Evolutionary conservation across 2,888 invertebrate genomes (phyloP).

Genomic region (Schizaphis graminum): DNA sequence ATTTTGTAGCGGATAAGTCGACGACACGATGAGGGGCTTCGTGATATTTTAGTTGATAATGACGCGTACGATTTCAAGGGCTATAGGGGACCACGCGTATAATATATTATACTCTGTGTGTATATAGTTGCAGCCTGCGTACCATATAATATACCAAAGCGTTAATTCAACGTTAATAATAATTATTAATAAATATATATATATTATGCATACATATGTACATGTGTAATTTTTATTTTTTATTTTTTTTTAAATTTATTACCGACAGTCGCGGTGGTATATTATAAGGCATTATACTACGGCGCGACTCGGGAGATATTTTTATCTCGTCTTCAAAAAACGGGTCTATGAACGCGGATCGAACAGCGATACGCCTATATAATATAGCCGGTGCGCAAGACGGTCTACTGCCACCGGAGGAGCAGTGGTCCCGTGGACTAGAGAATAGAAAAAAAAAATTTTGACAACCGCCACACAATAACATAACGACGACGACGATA

Average conservation of each 20-base stretch:
- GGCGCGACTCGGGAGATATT: neutral
- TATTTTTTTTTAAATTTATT: conserved; percentile 44
- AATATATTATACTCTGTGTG: neutral
- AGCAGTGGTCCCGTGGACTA: neutral
- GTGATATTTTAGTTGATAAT: neutral
- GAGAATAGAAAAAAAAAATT: neutral
- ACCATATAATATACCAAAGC: neutral
- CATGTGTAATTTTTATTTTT: neutral
- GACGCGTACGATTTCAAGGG: neutral
- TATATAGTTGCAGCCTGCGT: neutral
- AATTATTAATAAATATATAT: neutral
- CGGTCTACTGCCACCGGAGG: neutral
- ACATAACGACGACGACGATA: neutral
- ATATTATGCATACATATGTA: neutral
- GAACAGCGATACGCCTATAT: neutral
- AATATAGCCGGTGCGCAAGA: neutral
- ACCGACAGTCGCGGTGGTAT: conserved; percentile 16
- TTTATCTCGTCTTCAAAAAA: conserved; percentile 27
- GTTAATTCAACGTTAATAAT: conserved; percentile 6
- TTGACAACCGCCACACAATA: conserved; percentile 21
- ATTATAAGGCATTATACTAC: neutral
- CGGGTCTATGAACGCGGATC: neutral
- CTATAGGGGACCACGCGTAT: neutral
- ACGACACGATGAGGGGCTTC: neutral
- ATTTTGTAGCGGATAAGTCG: neutral